phyloP scores from a whole-genome alignment of 1,140 invertebrate genomes.

The Cephus cinctus region DNA sequence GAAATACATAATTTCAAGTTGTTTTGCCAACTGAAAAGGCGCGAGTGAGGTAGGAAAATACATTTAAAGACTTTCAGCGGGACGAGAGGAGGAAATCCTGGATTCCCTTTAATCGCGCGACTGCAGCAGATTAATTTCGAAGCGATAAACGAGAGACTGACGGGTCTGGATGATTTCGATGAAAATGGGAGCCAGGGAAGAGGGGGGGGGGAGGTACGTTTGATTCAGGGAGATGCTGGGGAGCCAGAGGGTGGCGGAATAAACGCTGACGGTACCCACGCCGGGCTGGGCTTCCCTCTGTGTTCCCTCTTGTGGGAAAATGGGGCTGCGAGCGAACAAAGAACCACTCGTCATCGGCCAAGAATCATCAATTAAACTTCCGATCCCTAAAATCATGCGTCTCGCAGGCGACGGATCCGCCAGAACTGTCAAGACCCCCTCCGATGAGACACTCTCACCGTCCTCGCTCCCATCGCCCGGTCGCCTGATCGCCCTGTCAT shows the following conservation, averaged over 20 bases:
- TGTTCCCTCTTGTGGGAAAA: conserved; percentile 19
- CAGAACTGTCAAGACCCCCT: neutral
- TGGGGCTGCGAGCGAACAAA: neutral
- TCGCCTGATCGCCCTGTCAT: too few relatives aligned
- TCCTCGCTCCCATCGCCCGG: neutral
- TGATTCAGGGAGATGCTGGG: too few relatives aligned
- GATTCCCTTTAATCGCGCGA: conserved; percentile 24
- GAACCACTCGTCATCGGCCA: neutral
- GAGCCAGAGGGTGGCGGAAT: conserved; percentile 8
- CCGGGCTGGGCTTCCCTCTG: conserved; percentile 24
- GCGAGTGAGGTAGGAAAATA: too few relatives aligned
- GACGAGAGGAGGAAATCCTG: too few relatives aligned
- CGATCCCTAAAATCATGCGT: conserved; percentile 11
- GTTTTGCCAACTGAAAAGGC: too few relatives aligned
- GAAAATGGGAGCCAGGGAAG: neutral
- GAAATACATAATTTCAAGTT: too few relatives aligned
- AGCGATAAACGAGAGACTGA: neutral
- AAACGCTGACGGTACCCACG: conserved; percentile 32
- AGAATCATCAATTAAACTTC: conserved; percentile 13
- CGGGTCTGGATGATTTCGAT: neutral
- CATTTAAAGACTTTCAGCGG: too few relatives aligned
- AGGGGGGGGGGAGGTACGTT: neutral
- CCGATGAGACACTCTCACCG: neutral
- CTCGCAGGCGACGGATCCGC: neutral
- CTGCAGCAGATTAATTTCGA: conserved; percentile 2